Conservation (phyloP, 2,888 invertebrate genomes). For the Drosophila demipolita region DNA sequence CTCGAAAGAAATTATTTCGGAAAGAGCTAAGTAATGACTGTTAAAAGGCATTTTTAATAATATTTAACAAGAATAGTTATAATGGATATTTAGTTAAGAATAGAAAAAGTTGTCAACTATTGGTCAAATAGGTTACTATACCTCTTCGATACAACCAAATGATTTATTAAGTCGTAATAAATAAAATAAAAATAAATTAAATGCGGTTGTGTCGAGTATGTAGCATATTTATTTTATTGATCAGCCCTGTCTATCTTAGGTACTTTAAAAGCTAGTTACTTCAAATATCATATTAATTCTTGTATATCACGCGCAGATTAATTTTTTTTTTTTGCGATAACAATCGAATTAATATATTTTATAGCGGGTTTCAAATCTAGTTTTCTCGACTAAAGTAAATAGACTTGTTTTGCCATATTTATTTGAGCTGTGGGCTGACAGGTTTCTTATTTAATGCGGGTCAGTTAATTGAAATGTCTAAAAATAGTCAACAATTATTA, state of each 20-base stretch:
- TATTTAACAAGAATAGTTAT: background rate
- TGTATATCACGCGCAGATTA: background rate
- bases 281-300: background rate
- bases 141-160: conserved; percentile 9
- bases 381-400: background rate
- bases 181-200: background rate
- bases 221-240: background rate
- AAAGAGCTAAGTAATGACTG: too few species aligned
- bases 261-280: background rate
- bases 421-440: background rate
- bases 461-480: conserved; percentile 4
- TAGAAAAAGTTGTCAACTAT: conserved; percentile 21
- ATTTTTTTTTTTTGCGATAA: background rate
- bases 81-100: conserved; percentile 12
- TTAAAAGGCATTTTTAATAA: background rate
- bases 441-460: conserved; percentile 8
- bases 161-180: background rate
- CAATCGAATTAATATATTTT: background rate
- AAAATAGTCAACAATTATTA: conserved; percentile 16
- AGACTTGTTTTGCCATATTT: conserved; percentile 4
- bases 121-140: background rate
- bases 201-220: background rate
- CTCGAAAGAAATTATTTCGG: background rate
- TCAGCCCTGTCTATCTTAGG: background rate
- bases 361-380: background rate